A percentile compares a stretch with the other conserved stretches of the same genome.
Conservation (phyloP, 2,888 invertebrate species). For the Drosophila algonquin region DNA sequence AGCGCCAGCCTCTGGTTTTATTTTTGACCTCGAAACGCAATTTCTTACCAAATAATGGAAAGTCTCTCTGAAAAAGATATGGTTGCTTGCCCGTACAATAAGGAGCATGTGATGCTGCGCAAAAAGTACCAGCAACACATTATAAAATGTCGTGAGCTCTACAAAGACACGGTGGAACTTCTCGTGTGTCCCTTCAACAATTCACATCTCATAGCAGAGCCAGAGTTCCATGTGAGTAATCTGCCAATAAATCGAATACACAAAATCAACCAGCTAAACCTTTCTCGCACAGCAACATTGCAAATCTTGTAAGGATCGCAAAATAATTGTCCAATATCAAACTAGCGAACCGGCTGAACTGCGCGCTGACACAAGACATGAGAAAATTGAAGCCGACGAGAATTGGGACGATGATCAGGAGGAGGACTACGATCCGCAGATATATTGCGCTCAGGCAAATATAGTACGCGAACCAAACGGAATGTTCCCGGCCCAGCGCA, state of each 20-base stretch:
- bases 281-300: constrained; percentile 47
- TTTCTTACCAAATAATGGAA: constrained; percentile 7
- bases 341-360: constrained; percentile 43
- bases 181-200: constrained; percentile 86
- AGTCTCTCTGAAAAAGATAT: constrained; percentile 73
- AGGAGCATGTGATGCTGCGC: constrained; percentile 85
- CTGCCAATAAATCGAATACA: background rate
- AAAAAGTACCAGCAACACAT: constrained; percentile 86
- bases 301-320: constrained; percentile 58
- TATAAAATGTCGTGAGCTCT: constrained; percentile 85
- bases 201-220: constrained; percentile 85
- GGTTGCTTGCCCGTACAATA: constrained; percentile 86
- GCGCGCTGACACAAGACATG: constrained; percentile 56
- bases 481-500: constrained; percentile 67
- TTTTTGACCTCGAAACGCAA: background rate
- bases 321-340: constrained; percentile 61
- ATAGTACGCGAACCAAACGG: constrained; percentile 73
- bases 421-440: constrained; percentile 75
- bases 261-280: background rate
- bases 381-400: constrained; percentile 56
- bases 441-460: constrained; percentile 63
- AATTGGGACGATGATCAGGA: constrained; percentile 63
- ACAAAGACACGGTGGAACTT: constrained; percentile 83
- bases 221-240: constrained; percentile 81
- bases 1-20: background rate